Base-by-base conservation (phyloP, 2,888 invertebrate genomes). In the Terebella lapidaria region DNA sequence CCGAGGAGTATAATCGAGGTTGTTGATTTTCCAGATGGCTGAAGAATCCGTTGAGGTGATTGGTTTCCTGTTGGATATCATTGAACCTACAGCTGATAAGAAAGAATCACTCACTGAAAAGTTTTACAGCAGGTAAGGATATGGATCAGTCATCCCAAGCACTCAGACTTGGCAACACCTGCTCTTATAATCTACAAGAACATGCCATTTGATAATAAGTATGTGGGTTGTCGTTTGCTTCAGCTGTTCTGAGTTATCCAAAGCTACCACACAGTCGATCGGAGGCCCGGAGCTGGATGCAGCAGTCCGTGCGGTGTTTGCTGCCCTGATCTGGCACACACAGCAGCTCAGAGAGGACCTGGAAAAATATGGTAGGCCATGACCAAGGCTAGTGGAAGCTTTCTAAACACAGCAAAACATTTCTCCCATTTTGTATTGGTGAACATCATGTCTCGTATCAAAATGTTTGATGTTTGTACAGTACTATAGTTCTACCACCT, bases 241-340 rank as follows among this genome's bases (percentile, higher is more conserved):
- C 47, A 5, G 26, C 22, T 45, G 26, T 24, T 24, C 4, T 45
- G 56, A 47, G 22, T 10, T 4, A 26, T 24, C 10, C 5, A n/a
- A 49, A 30, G 22, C n/a, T 15, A 35, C n/a, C 42, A 15, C 2
- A 29, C 18, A 27, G 27, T 25, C 22, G 2, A n/a, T 57, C 26
- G 79, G 77, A 15, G 76, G 76, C 2, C 69, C 69, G 22, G 70
- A 67, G 45, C 68, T 78, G 25, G 71, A 71, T 42, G 51, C 63
- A 20, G 75, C 77, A n/a, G 66, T 78, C 3, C 59, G 63, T 10
- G 67, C 74, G 1, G 71, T 77, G 20, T 79, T 79, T 70, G 68
- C 73, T 46, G 76, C 78, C 15, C 69, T 79, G 1, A 66, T 78
- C 24, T 79, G 78, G 78, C 79, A 79, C 62, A 76, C 77, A 10